Percentiles rank a stretch among this genome's conserved stretches.
Conservation (phyloP, 2,888 invertebrate species). For the Rhagonycha fulva region DNA sequence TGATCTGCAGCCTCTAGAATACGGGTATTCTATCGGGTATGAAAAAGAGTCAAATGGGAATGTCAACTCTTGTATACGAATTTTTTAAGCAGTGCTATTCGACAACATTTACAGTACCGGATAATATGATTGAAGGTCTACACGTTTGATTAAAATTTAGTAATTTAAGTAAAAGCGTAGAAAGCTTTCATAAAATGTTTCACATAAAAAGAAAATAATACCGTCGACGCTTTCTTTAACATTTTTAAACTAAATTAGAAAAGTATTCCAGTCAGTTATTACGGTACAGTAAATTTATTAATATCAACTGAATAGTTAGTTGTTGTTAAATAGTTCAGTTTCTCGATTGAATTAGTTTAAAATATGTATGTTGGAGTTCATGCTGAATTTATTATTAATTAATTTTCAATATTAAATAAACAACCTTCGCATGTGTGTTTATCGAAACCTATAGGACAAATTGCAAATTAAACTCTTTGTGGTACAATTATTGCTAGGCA, state of each 20-base stretch:
- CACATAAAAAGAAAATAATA: not conserved
- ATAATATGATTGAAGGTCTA: constrained; percentile 2
- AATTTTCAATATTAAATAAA: too few species aligned
- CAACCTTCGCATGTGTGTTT: too few species aligned
- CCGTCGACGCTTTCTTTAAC: not conserved
- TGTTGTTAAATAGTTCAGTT: too few species aligned
- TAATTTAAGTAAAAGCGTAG: not conserved
- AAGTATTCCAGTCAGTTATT: not conserved
- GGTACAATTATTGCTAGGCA: too few species aligned
- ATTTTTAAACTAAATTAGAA: not conserved
- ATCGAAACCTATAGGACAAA: too few species aligned
- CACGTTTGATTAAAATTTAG: not conserved
- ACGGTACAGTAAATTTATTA: not conserved
- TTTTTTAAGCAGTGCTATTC: constrained; percentile 20
- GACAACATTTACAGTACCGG: constrained; percentile 5
- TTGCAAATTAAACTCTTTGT: too few species aligned
- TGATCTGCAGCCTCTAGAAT: constrained; percentile 23
- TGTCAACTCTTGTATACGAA: constrained; percentile 31
- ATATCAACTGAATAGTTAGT: too few species aligned
- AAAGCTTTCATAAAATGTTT: not conserved
- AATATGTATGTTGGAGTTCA: not conserved
- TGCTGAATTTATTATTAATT: too few species aligned
- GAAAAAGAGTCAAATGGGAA: constrained; percentile 34
- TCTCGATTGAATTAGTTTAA: not conserved
- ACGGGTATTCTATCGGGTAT: constrained; percentile 30